Evolutionary conservation across 2,797 vertebrate genomes (phyloP).

Genomic region (Lepilemur ruficaudatus): DNA sequence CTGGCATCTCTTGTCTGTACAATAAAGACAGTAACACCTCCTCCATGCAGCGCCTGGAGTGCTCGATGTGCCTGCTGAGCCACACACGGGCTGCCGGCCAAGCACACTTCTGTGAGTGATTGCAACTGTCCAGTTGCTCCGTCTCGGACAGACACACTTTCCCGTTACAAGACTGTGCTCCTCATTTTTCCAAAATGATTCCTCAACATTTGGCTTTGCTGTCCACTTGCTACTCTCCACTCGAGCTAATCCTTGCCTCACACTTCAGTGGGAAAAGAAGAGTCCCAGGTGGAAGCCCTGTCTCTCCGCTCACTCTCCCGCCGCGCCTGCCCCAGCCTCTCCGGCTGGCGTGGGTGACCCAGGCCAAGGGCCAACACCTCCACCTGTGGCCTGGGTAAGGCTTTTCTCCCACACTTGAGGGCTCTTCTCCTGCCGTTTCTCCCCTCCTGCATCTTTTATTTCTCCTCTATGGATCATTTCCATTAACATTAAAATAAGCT

Average conservation of each 20-base stretch:
- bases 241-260: background rate
- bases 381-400: background rate
- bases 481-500: background rate
- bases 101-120: background rate
- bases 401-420: background rate
- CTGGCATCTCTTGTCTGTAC: background rate
- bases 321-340: rapidly evolving
- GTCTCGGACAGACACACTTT: background rate
- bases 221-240: too few relatives aligned
- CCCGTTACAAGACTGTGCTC: background rate
- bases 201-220: background rate
- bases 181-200: background rate
- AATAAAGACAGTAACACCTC: background rate
- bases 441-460: background rate
- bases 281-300: rapidly evolving
- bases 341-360: rapidly evolving
- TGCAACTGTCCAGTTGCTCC: background rate
- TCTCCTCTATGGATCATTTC: background rate
- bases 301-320: rapidly evolving
- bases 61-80: rapidly evolving
- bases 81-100: background rate
- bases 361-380: background rate
- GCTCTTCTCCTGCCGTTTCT: background rate
- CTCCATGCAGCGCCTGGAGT: background rate
- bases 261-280: background rate